These are phyloP conservation scores for Parus major DNA, from an alignment of 2,113 vertebrate genomes.

Conservation along the genomic window DNA sequence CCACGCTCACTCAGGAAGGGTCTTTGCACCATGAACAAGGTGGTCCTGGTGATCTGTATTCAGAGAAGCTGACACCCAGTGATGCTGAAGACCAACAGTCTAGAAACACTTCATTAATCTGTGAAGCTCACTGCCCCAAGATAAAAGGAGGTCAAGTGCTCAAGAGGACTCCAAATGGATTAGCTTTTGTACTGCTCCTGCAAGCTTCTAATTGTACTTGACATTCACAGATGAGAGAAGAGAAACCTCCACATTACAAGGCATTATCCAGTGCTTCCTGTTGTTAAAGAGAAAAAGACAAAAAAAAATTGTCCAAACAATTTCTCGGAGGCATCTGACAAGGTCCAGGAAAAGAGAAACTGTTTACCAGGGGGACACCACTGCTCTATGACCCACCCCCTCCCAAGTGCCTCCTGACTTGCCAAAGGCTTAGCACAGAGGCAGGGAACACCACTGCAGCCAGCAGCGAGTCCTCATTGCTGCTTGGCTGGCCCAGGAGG, in stretches of 20 bases:
- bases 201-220: conserved; percentile 7
- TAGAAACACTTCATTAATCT: conserved; percentile 26
- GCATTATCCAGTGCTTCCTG: not conserved
- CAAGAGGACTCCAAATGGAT: not conserved
- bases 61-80: not conserved
- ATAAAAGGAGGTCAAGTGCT: conserved; percentile 27
- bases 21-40: not conserved
- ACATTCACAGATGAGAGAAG: not conserved
- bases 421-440: not conserved
- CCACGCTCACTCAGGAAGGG: not conserved
- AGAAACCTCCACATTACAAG: not conserved
- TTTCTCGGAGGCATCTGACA: not conserved
- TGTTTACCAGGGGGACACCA: not conserved
- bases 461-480: accelerated
- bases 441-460: accelerated
- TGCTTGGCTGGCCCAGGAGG: not conserved
- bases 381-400: not conserved
- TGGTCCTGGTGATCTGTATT: not conserved
- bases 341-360: not conserved
- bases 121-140: not conserved
- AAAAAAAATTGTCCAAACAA: not conserved
- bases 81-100: not conserved
- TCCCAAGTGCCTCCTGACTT: not conserved
- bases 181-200: not conserved
- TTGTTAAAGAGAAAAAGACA: not conserved